These are phyloP conservation scores for Paraplagusia blochii DNA, from an alignment of 2,113 vertebrate genomes.

Conservation along the genomic window DNA sequence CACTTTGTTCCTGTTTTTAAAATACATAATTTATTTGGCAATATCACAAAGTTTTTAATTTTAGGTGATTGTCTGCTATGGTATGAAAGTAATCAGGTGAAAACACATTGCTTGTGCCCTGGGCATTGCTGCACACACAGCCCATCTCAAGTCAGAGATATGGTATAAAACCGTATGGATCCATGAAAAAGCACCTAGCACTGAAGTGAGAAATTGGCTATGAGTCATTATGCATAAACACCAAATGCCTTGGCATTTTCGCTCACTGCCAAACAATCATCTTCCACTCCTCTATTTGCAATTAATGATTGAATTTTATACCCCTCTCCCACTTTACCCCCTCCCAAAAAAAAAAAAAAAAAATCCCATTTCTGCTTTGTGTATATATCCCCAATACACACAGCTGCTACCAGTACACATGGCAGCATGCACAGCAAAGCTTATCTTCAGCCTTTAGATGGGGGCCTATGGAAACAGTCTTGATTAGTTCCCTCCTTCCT, in stretches of 20 bases:
- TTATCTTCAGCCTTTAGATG: conserved; percentile 73
- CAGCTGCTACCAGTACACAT: conserved; percentile 65
- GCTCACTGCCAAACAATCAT: conserved; percentile 71
- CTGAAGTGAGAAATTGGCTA: conserved; percentile 73
- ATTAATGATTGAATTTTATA: conserved; percentile 75
- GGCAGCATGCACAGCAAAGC: conserved; percentile 67
- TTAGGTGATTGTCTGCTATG: conserved; percentile 41
- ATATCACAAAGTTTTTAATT: conserved; percentile 37
- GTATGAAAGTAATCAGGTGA: conserved; percentile 63
- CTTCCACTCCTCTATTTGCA: conserved; percentile 72
- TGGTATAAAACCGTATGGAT: conserved; percentile 63
- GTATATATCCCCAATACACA: conserved; percentile 70
- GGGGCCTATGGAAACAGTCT: conserved; percentile 75
- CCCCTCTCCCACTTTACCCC: conserved; percentile 2
- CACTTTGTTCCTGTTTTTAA: conserved; percentile 27
- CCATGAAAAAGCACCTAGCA: conserved; percentile 65
- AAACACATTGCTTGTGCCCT: conserved; percentile 61
- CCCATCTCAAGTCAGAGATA: conserved; percentile 66
- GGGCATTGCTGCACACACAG: conserved; percentile 57
- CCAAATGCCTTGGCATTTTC: conserved; percentile 70
- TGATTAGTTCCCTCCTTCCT: conserved; percentile 74
- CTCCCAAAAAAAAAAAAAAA: conserved; percentile 26
- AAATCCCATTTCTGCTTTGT: conserved; percentile 70
- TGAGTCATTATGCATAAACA: conserved; percentile 73
- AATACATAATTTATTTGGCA: conserved; percentile 30